Evolutionary conservation across 2,113 vertebrate genomes (phyloP).

Genomic region (Tyrannus savana): DNA sequence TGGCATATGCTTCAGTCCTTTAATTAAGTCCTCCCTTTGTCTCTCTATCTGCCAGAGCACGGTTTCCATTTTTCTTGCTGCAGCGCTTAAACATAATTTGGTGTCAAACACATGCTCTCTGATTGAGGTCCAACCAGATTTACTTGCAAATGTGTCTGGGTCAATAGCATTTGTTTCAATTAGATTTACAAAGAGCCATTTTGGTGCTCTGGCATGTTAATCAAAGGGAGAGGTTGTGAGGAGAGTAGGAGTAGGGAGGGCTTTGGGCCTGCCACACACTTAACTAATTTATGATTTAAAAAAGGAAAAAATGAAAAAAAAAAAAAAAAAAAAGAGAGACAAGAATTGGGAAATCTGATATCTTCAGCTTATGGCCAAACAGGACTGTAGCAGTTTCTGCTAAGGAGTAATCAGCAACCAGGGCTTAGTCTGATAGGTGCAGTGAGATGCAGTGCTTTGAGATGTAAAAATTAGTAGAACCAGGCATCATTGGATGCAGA

Average conservation of each 20-base stretch:
- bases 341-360: neutral
- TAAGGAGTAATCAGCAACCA: constrained; percentile 28
- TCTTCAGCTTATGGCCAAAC: neutral
- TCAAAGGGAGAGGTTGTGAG: neutral
- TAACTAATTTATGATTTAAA: constrained; percentile 56
- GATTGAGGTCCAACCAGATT: constrained; percentile 61
- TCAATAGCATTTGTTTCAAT: constrained; percentile 75
- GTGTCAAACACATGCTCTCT: constrained; percentile 65
- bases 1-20: constrained; percentile 49
- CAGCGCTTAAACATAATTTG: constrained; percentile 54
- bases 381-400: neutral
- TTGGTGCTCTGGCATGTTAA: constrained; percentile 50
- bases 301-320: neutral
- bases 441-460: neutral
- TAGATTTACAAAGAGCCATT: constrained; percentile 70
- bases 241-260: neutral
- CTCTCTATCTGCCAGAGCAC: constrained; percentile 41
- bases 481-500: neutral
- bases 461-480: neutral
- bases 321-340: neutral
- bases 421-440: neutral
- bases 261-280: neutral
- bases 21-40: constrained; percentile 72
- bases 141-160: constrained; percentile 67
- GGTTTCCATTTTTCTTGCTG: constrained; percentile 66